A percentile compares a stretch with the other conserved stretches of the same genome.
Evolutionary conservation across 2,113 vertebrate genomes (phyloP).

Genomic region (Entelurus aequoreus): DNA sequence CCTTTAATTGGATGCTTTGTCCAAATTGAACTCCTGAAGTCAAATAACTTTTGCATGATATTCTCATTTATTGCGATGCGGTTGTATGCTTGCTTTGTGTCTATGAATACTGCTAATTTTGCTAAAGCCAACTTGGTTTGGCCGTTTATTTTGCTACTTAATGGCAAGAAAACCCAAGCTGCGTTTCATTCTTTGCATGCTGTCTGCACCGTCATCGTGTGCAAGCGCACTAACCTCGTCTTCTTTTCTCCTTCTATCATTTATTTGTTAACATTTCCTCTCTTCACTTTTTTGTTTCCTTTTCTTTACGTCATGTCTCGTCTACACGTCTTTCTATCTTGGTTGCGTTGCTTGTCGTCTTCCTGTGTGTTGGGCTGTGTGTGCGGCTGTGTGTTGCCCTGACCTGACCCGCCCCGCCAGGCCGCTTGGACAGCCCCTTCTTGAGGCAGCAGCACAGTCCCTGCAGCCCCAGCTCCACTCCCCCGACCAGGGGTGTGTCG

Average conservation of each 20-base stretch:
- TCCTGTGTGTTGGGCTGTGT: constrained; percentile 42
- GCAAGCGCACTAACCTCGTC: constrained; percentile 3
- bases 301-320: constrained; percentile 19
- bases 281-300: constrained; percentile 5
- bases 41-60: no score
- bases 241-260: constrained; percentile 1
- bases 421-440: constrained; percentile 97
- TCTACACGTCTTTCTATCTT: constrained; percentile 53
- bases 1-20: no score
- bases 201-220: constrained; percentile 1
- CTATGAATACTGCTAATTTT: no score
- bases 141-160: not conserved
- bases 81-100: not conserved
- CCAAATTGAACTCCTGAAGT: no score
- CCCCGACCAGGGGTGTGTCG: constrained; percentile 78
- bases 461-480: constrained; percentile 76
- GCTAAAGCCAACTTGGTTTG: not conserved
- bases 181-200: not conserved
- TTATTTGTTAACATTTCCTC: constrained; percentile 7
- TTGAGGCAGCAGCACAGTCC: constrained; percentile 94
- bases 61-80: no score
- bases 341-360: constrained; percentile 24
- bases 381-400: constrained; percentile 49
- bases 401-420: constrained; percentile 67
- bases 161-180: not conserved